Conservation (phyloP, 1,140 invertebrate genomes). For the Camponotus floridanus region DNA sequence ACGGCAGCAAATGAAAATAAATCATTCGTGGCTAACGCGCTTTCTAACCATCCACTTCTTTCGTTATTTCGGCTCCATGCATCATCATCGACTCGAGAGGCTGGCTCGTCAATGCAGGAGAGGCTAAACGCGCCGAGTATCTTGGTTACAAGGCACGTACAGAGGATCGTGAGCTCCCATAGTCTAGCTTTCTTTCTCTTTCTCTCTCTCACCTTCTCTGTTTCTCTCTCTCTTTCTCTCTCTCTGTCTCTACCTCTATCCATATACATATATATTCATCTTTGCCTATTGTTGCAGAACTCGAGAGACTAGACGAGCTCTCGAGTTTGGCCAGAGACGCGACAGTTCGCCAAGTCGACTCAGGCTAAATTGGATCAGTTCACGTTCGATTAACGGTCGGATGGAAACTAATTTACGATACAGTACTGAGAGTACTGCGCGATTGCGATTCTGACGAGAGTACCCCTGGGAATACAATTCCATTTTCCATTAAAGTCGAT, state of each 20-base stretch:
- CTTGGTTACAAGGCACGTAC: conserved; percentile 82
- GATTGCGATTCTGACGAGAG: conserved; percentile 9
- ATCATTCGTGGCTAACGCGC: conserved; percentile 42
- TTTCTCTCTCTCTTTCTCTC: conserved; percentile 62
- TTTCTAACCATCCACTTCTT: conserved; percentile 45
- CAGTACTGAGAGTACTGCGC: conserved; percentile 25
- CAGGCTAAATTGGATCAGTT: conserved; percentile 76
- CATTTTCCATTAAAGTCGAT: conserved; percentile 45
- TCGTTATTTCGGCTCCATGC: conserved; percentile 49
- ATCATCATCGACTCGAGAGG: conserved; percentile 54
- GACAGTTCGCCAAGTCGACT: conserved; percentile 56
- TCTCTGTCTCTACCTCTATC: conserved; percentile 50
- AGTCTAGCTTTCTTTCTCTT: conserved; percentile 51
- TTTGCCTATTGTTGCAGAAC: conserved; percentile 66
- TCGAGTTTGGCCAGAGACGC: conserved; percentile 23
- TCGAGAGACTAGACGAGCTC: conserved; percentile 38
- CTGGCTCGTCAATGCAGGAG: conserved; percentile 43
- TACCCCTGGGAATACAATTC: conserved; percentile 15
- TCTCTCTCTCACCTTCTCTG: conserved; percentile 47
- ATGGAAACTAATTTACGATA: conserved; percentile 72
- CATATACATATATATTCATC: conserved; percentile 41
- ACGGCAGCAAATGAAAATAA: conserved; percentile 47
- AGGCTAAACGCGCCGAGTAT: conserved; percentile 69
- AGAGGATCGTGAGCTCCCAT: conserved; percentile 70
- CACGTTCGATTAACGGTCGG: conserved; percentile 72